These are phyloP conservation scores for Thyatira batis DNA, from an alignment of 2,888 invertebrate genomes.

Conservation along the genomic window DNA sequence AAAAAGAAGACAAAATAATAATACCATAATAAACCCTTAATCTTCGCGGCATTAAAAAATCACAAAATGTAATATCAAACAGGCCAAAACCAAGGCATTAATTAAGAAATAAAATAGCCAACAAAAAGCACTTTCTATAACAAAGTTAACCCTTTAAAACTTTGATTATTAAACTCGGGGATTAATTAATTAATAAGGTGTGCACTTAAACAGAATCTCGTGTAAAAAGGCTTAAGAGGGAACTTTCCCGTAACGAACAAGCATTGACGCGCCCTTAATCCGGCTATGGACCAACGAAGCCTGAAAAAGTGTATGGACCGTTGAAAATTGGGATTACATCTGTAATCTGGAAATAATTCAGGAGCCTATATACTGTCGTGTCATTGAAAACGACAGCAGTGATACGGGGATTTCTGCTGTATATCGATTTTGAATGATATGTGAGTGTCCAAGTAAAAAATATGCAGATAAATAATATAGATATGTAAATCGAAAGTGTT, in stretches of 20 bases:
- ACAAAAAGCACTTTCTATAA: conserved; percentile 36
- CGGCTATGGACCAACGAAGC: conserved; percentile 47
- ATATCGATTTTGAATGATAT: conserved; percentile 44
- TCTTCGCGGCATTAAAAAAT: neutral
- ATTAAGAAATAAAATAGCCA: conserved; percentile 9
- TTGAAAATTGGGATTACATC: conserved; percentile 62
- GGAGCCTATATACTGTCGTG: conserved; percentile 34
- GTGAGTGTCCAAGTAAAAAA: conserved; percentile 17
- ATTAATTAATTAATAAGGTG: conserved; percentile 74
- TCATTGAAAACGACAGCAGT: conserved; percentile 35
- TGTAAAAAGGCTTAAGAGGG: conserved; percentile 63
- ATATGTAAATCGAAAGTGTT: no score
- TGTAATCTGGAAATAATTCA: conserved; percentile 56
- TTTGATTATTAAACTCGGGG: conserved; percentile 50
- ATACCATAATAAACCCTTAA: no score
- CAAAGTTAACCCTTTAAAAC: conserved; percentile 42
- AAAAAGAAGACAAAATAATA: no score
- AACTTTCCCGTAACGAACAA: conserved; percentile 52
- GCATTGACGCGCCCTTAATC: conserved; percentile 58
- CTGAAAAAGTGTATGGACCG: conserved; percentile 54
- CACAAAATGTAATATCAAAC: neutral
- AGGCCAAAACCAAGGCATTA: neutral
- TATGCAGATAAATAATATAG: no score
- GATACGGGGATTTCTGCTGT: conserved; percentile 33
- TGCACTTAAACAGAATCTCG: conserved; percentile 56